Base-by-base conservation (phyloP, 2,797 vertebrate genomes). In the Echeneis naucrates region DNA sequence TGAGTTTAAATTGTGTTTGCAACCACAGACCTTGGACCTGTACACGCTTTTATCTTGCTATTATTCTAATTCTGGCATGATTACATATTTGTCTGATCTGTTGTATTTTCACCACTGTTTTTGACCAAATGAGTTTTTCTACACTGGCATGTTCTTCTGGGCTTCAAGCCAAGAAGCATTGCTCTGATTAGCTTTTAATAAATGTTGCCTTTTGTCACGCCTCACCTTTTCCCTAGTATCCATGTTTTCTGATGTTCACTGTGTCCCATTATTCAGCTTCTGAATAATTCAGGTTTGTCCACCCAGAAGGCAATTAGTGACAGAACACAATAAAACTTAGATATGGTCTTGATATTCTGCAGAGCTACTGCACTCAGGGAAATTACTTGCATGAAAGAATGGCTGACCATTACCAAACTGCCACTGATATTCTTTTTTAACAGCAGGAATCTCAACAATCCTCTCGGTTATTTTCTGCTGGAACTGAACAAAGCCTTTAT, bases 221-320 rank as follows among this genome's bases (percentile, higher is more conserved):
- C 27, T 80, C 72, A 81, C 72, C 72, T 79, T 87, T 68, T 65
- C 66, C 54, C 53, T 48, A 50, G 53, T 80, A 65, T 68, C 51
- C 38, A 13, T 64, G 72, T 64, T 70, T 61, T 78, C 72, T 57
- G 21, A 52, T 56, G 74, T 73, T 84, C 38, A 21, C 14, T 27
- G 59, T 40, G 59, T 58, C 57, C 60, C 57, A 73, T 87, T 81
- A 85, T 81, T 85, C 83, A 85, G 45, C 35, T 33, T 64, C 73
- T 87, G 71, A 89, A 89, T 90, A 69, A 89, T 89, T 88, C 81
- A 78, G 62, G 52, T 83, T 75, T 40, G 56, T 84, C 61, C 60
- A 59, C 70, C 67, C 75, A 61, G 71, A 66, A 78, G 80, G 64
- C 9, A 61, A 89, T 85, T 85, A 83, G 67, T 2, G 7, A 68